phyloP scores from a whole-genome alignment of 1,140 invertebrate genomes.

The Nymphalis io region DNA sequence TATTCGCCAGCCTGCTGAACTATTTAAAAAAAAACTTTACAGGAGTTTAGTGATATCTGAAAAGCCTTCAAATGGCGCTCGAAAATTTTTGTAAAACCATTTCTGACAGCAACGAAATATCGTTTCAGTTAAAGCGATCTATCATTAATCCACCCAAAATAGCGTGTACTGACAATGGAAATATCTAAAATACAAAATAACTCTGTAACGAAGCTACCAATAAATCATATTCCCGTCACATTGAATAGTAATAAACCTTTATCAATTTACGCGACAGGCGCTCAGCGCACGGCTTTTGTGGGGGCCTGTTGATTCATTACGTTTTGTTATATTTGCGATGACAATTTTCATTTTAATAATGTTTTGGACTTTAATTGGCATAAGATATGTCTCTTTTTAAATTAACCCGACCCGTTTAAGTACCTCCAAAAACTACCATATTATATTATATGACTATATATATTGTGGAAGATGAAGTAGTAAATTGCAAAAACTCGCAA shows the following conservation, averaged over 20 bases:
- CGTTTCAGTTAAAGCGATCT: not conserved
- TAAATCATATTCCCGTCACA: conserved; percentile 24
- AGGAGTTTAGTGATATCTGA: too few species aligned
- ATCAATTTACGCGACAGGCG: conserved; percentile 39
- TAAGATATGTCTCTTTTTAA: too few species aligned
- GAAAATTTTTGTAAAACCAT: too few species aligned
- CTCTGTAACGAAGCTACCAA: conserved; percentile 5
- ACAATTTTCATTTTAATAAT: not conserved
- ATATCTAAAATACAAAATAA: not conserved
- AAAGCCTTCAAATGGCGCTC: too few species aligned
- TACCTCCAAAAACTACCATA: too few species aligned
- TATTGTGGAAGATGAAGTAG: too few species aligned
- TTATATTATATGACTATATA: too few species aligned
- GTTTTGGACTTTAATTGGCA: not conserved
- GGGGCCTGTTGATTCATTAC: conserved; percentile 14
- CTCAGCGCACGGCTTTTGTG: conserved; percentile 23
- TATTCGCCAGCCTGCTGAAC: too few species aligned
- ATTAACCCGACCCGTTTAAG: too few species aligned
- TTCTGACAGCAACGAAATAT: too few species aligned
- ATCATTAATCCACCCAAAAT: not conserved
- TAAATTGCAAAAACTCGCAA: too few species aligned
- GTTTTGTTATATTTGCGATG: conserved; percentile 11
- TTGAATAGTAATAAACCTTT: conserved; percentile 45
- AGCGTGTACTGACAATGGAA: not conserved
- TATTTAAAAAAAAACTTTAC: too few species aligned